Percentiles rank a stretch among this genome's conserved stretches.
These are phyloP conservation scores for Psilopsiagon aymara DNA, from an alignment of 2,113 vertebrate species.

Conservation along the genomic window DNA sequence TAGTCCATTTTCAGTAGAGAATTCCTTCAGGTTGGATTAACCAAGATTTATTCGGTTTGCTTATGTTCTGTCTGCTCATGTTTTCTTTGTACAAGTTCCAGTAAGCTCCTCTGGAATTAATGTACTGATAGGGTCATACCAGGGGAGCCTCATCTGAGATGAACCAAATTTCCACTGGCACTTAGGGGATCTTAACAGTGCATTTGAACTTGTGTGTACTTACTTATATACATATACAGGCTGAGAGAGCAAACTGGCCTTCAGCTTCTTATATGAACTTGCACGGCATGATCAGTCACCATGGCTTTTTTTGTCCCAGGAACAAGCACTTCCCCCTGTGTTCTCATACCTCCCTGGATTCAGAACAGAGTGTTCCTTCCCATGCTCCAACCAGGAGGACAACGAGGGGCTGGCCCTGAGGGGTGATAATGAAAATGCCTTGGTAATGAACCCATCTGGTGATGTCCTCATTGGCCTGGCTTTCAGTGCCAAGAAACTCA, in stretches of 20 bases:
- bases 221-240: accelerated
- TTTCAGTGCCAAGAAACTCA: slow-evolving; percentile 39
- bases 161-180: background rate
- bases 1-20: background rate
- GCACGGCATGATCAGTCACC: background rate
- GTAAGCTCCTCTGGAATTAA: slow-evolving; percentile 10
- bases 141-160: background rate
- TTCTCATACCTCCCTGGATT: slow-evolving; percentile 32
- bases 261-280: background rate
- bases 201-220: background rate
- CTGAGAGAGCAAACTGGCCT: background rate
- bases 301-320: slow-evolving; percentile 42
- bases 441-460: slow-evolving; percentile 63
- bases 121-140: background rate
- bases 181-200: background rate
- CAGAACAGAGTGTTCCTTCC: slow-evolving; percentile 73
- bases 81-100: slow-evolving; percentile 5
- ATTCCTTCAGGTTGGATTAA: background rate
- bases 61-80: background rate
- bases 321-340: slow-evolving; percentile 41
- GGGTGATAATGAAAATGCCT: slow-evolving; percentile 51
- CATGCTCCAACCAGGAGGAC: slow-evolving; percentile 58
- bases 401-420: slow-evolving; percentile 52
- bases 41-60: background rate
- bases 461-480: slow-evolving; percentile 59